Evolutionary conservation across 2,888 invertebrate species (phyloP).

Genomic region (Drosophila merina): DNA sequence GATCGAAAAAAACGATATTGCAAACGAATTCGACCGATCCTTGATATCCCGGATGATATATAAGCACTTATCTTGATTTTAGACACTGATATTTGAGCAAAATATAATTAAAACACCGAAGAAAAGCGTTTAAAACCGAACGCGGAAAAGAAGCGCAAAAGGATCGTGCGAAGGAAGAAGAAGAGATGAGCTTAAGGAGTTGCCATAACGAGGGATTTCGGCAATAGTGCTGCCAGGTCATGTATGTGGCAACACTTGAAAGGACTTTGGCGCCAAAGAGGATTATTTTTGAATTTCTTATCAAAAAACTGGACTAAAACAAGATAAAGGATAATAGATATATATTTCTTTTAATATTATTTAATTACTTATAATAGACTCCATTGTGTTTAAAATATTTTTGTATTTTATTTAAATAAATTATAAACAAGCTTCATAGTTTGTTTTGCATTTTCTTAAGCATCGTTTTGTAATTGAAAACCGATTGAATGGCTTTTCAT

Average conservation of each 20-base stretch:
- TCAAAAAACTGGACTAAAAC: too few relatives aligned
- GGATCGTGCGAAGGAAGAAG: background rate
- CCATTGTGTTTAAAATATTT: too few relatives aligned
- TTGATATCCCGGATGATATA: background rate
- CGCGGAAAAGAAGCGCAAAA: background rate
- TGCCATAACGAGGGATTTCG: background rate
- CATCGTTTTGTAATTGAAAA: too few relatives aligned
- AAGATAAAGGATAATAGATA: too few relatives aligned
- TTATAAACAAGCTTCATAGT: too few relatives aligned
- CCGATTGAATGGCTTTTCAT: too few relatives aligned
- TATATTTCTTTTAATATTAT: too few relatives aligned
- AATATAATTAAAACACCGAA: background rate
- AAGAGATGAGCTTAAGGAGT: background rate
- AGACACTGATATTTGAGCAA: background rate
- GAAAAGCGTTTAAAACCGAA: too few relatives aligned
- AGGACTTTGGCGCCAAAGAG: background rate
- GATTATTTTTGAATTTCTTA: too few relatives aligned
- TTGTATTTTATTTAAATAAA: too few relatives aligned
- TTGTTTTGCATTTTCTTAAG: too few relatives aligned
- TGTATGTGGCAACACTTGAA: background rate
- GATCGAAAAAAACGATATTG: background rate
- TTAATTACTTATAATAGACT: too few relatives aligned
- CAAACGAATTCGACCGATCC: background rate
- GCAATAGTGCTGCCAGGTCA: background rate
- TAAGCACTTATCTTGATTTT: background rate